A percentile compares a stretch with the other conserved stretches of the same genome.
Conservation (phyloP, 2,888 invertebrate species). For the Netelia fuscicornis region DNA sequence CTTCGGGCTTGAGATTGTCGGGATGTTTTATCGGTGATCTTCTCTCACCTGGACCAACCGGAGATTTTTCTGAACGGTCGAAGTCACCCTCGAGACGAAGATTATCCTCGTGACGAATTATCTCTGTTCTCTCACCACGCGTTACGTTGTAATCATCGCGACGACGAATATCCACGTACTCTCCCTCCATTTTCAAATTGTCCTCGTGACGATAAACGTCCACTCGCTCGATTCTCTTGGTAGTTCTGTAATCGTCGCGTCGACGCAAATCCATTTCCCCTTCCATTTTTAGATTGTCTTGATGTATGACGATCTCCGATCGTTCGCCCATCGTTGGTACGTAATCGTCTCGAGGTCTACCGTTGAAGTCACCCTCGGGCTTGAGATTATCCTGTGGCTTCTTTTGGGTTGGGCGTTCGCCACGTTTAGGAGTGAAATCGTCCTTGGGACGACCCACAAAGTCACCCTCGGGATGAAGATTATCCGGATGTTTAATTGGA, state of each 20-base stretch:
- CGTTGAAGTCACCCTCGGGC: conserved; percentile 86
- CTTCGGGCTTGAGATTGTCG: conserved; percentile 87
- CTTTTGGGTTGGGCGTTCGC: conserved; percentile 86
- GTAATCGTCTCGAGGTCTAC: conserved; percentile 77
- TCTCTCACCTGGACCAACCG: conserved; percentile 84
- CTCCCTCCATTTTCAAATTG: conserved; percentile 85
- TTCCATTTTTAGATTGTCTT: conserved; percentile 89
- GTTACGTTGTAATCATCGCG: conserved; percentile 88
- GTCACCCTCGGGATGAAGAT: conserved; percentile 87
- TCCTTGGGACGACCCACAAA: conserved; percentile 86
- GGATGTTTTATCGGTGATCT: conserved; percentile 85
- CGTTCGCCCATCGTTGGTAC: conserved; percentile 86
- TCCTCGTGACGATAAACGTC: conserved; percentile 87
- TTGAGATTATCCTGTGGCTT: conserved; percentile 86
- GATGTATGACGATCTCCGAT: conserved; percentile 87
- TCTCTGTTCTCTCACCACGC: conserved; percentile 88
- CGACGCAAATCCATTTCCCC: conserved; percentile 87
- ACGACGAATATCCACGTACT: conserved; percentile 87
- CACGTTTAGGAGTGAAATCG: conserved; percentile 87
- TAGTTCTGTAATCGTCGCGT: conserved; percentile 86
- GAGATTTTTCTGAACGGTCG: conserved; percentile 84
- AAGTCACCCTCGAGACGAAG: conserved; percentile 86
- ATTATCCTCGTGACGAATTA: conserved; percentile 88
- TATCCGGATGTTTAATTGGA: conserved; percentile 84
- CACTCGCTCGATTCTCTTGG: conserved; percentile 86